Evolutionary conservation across 2,113 vertebrate genomes (phyloP).

Genomic region (Gambusia affinis): DNA sequence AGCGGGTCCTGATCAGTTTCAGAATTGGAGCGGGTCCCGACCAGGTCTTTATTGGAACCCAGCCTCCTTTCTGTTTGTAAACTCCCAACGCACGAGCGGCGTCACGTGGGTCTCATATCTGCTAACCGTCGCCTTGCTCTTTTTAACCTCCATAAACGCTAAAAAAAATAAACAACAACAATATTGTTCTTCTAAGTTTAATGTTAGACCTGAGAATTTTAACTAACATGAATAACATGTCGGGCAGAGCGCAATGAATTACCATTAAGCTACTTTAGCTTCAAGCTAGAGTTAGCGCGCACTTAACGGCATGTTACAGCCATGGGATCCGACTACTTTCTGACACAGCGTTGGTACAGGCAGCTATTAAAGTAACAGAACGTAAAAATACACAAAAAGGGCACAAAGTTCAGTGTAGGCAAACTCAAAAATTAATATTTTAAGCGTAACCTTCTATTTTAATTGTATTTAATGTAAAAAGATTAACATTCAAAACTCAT

Average conservation of each 20-base stretch:
- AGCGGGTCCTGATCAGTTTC: not conserved
- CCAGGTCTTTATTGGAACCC: not conserved
- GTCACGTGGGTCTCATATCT: conserved; percentile 1
- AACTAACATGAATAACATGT: accelerated
- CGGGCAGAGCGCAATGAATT: accelerated
- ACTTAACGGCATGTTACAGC: conserved; percentile 13
- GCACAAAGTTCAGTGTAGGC: too few species aligned
- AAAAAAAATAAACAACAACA: not conserved
- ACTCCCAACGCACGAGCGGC: conserved; percentile 48
- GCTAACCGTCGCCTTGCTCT: not conserved
- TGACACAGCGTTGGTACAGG: conserved; percentile 5
- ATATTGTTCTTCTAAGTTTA: not conserved
- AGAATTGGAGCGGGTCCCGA: conserved; percentile 4
- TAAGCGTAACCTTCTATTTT: not conserved
- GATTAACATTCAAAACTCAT: not conserved
- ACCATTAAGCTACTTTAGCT: not conserved
- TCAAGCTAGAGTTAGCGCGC: conserved; percentile 44
- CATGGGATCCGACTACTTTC: conserved; percentile 42
- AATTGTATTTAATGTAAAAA: not conserved
- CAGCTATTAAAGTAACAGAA: not conserved
- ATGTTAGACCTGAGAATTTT: accelerated
- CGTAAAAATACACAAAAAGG: too few species aligned
- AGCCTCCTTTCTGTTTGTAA: conserved; percentile 53
- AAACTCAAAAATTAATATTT: not conserved
- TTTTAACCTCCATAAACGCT: too few species aligned